Evolutionary conservation across 2,888 invertebrate species (phyloP).

Genomic region (Oscheius myriophilus): DNA sequence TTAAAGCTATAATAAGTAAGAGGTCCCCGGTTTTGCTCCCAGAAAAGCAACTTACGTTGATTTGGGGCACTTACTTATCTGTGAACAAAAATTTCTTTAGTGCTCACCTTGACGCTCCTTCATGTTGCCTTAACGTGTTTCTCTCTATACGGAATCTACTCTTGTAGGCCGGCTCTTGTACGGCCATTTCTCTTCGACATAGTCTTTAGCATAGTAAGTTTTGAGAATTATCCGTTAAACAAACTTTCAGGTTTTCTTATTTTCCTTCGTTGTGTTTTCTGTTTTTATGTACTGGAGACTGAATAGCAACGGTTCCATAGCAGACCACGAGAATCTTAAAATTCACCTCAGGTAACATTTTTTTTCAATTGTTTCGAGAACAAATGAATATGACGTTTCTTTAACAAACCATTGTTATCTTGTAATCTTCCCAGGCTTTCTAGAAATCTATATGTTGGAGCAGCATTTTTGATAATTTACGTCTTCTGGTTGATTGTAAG

Average conservation of each 20-base stretch:
- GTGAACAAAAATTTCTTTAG: too few relatives aligned
- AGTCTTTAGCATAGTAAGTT: conserved; percentile 43
- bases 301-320: conserved; percentile 41
- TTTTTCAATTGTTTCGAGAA: background rate
- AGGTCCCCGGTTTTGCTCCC: too few relatives aligned
- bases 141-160: conserved; percentile 54
- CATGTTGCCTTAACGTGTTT: conserved; percentile 51
- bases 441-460: conserved; percentile 52
- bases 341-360: conserved; percentile 41
- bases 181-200: conserved; percentile 53
- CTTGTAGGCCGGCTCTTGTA: conserved; percentile 51
- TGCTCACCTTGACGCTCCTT: conserved; percentile 39
- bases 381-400: too few relatives aligned
- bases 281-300: conserved; percentile 46
- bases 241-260: conserved; percentile 40
- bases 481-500: conserved; percentile 51
- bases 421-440: conserved; percentile 20
- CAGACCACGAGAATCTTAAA: conserved; percentile 48
- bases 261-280: conserved; percentile 45
- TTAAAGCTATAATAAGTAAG: too few relatives aligned
- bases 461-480: conserved; percentile 53
- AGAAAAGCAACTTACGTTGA: too few relatives aligned
- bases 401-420: too few relatives aligned
- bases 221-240: background rate
- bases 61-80: too few relatives aligned